Percentiles rank a stretch among this genome's conserved stretches.
Evolutionary conservation across 2,888 invertebrate genomes (phyloP).

Genomic region (Carpatolechia fugitivella): DNA sequence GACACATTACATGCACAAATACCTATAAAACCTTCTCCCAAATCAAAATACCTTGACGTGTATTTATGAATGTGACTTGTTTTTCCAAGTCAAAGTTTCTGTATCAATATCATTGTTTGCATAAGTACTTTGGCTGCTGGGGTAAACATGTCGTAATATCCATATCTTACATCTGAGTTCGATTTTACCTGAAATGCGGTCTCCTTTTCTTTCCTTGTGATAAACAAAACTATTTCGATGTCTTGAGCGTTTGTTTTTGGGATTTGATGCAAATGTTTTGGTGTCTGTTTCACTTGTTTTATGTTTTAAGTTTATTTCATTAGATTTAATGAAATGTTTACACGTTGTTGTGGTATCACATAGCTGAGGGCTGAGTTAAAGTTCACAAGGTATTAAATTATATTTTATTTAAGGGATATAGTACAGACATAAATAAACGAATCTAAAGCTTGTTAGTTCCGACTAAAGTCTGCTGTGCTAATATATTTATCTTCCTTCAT

Average conservation of each 20-base stretch:
- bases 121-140: constrained; percentile 19
- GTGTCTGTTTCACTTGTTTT: neutral
- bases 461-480: neutral
- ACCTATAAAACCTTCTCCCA: neutral
- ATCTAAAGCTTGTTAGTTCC: too few species aligned
- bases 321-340: too few species aligned
- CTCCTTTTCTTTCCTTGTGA: constrained; percentile 17
- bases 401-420: too few species aligned
- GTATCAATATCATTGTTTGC: constrained; percentile 24
- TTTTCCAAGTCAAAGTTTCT: constrained; percentile 18
- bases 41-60: constrained; percentile 8
- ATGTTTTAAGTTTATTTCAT: too few species aligned
- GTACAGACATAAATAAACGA: too few species aligned
- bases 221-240: constrained; percentile 6
- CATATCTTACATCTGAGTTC: constrained; percentile 8
- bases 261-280: neutral
- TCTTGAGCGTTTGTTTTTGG: neutral
- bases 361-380: too few species aligned
- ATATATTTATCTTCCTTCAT: neutral
- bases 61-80: constrained; percentile 19
- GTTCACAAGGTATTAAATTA: too few species aligned
- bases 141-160: constrained; percentile 19
- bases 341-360: too few species aligned
- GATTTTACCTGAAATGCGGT: constrained; percentile 12
- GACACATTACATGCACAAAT: neutral